A percentile compares a stretch with the other conserved stretches of the same genome.
phyloP scores from a whole-genome alignment of 2,797 vertebrate species.

The Manis crassicaudata region DNA sequence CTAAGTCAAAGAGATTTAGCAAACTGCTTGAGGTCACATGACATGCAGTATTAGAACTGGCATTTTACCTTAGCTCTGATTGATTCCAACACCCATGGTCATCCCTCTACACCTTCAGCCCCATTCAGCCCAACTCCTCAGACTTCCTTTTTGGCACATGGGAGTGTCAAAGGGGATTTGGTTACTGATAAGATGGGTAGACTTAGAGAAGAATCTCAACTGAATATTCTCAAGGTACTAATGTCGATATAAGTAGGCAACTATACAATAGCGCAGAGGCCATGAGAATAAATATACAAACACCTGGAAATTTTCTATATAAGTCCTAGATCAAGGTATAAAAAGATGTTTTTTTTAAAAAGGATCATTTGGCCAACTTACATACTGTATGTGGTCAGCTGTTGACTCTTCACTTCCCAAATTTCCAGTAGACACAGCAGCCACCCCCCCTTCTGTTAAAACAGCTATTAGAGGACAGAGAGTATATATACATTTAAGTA shows the following conservation, averaged over 20 bases:
- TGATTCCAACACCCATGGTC: neutral
- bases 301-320: slow-evolving; percentile 7
- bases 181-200: neutral
- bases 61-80: neutral
- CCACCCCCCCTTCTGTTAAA: neutral
- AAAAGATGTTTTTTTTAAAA: neutral
- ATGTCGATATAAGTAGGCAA: neutral
- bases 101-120: neutral
- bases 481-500: neutral
- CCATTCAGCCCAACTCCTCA: neutral
- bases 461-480: neutral
- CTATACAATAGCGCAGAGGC: neutral
- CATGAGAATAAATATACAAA: neutral
- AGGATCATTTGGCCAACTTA: neutral
- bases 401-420: neutral
- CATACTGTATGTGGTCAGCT: neutral
- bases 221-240: neutral
- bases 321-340: neutral
- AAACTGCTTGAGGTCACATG: neutral
- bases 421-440: neutral
- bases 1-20: slow-evolving; percentile 11
- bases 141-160: neutral
- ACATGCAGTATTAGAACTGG: neutral
- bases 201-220: slow-evolving; percentile 1
- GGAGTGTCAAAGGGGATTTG: neutral